These are phyloP conservation scores for Bradypodion ventrale DNA, from an alignment of 2,797 vertebrate genomes.

Conservation along the genomic window DNA sequence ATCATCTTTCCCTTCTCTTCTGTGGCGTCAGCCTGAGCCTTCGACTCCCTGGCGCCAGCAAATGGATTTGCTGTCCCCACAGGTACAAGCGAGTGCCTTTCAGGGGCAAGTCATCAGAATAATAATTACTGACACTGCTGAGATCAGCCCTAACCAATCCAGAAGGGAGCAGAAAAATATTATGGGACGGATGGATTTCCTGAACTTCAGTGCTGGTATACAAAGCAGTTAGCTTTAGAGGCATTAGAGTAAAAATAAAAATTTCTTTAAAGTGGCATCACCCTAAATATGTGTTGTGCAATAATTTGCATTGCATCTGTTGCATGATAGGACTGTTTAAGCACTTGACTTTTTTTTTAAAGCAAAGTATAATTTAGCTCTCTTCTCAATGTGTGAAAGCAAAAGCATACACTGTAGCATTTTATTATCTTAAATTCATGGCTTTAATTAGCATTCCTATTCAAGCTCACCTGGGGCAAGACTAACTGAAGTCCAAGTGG, in stretches of 20 bases:
- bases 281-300: conserved; percentile 5
- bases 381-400: conserved; percentile 31
- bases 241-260: conserved; percentile 49
- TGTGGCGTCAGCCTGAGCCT: conserved; percentile 80
- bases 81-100: conserved; percentile 76
- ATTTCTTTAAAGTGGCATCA: conserved; percentile 27
- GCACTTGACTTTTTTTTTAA: conserved; percentile 30
- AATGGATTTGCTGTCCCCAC: conserved; percentile 78
- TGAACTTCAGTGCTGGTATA: conserved; percentile 52
- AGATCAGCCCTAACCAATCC: conserved; percentile 73
- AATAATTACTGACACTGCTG: conserved; percentile 78
- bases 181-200: conserved; percentile 55
- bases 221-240: conserved; percentile 35
- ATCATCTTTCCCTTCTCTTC: conserved; percentile 80
- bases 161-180: conserved; percentile 65
- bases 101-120: conserved; percentile 79
- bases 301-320: conserved; percentile 7
- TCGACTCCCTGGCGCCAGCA: conserved; percentile 83
- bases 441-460: not conserved
- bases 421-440: conserved; percentile 29
- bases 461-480: not conserved
- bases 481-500: not conserved
- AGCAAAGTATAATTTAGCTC: conserved; percentile 40
- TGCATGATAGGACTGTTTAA: conserved; percentile 22
- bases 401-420: conserved; percentile 33